Evolutionary conservation across 1,140 invertebrate genomes (phyloP).

Genomic region (Drosophila elegans): DNA sequence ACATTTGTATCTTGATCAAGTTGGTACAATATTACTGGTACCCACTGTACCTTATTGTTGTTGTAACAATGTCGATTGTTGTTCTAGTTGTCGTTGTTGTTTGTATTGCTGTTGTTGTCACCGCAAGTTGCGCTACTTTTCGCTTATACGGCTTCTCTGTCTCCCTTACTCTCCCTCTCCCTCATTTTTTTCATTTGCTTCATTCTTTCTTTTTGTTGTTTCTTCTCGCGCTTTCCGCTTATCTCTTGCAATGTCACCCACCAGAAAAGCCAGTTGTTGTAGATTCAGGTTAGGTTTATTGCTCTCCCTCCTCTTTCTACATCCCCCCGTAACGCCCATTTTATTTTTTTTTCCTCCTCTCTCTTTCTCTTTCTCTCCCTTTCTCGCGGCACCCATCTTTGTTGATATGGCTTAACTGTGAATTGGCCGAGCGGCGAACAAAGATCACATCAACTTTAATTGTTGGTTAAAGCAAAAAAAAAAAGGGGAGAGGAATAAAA

Average conservation of each 20-base stretch:
- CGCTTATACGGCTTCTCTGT: constrained; percentile 73
- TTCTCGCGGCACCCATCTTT: neutral
- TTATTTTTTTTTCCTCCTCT: constrained; percentile 16
- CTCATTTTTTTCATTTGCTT: constrained; percentile 27
- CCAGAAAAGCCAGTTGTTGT: constrained; percentile 26
- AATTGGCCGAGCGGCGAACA: constrained; percentile 55
- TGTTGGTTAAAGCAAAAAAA: constrained; percentile 2
- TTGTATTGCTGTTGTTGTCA: constrained; percentile 52
- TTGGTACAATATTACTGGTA: neutral
- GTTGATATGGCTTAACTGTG: constrained; percentile 68
- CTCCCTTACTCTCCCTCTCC: constrained; percentile 22
- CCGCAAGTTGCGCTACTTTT: constrained; percentile 79
- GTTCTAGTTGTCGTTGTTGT: constrained; percentile 37
- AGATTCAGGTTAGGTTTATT: constrained; percentile 46
- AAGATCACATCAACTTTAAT: constrained; percentile 60
- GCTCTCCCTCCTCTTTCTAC: constrained; percentile 31
- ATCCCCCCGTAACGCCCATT: neutral
- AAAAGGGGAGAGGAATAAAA: neutral
- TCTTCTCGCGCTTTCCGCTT: constrained; percentile 13
- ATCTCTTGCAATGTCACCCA: constrained; percentile 63
- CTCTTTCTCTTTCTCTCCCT: neutral
- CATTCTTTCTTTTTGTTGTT: constrained; percentile 24
- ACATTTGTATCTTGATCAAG: neutral
- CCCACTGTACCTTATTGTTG: constrained; percentile 10
- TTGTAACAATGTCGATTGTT: constrained; percentile 20